Evolutionary conservation across 2,797 vertebrate species (phyloP), one percentile per base, ranked within the genome.

Genomic region (Chiloscyllium punctatum): DNA sequence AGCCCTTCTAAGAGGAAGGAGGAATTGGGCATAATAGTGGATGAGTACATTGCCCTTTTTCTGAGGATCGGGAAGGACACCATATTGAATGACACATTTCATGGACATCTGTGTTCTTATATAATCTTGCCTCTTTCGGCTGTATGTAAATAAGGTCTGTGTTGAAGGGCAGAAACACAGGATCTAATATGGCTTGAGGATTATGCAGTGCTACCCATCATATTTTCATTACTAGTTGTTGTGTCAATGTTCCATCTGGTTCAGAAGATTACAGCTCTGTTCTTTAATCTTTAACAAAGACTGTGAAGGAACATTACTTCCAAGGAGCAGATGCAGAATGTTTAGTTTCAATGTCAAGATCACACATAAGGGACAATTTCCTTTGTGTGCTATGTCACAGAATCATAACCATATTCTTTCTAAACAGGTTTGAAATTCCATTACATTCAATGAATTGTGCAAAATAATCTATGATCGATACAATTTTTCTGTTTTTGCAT

Each of bases 271-370:
- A 92, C 21, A 25, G n/a, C 66, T 42, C 37, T 69, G 42, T 92
- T 92, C 62, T 69, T 42, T 92, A 21, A 69, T 66, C 21, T 69
- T 92, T 92, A 9, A 92, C 90, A 92, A 92, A 68, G 90, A 68
- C 18, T 68, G 62, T 42, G 37, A 69, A 92, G 66, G 62, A 42
- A 92, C 21, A 69, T 42, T 68, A n/a, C 90, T 92, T 92, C 90
- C 90, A 92, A 69, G 21, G n/a, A 92, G 5, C 90, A 92, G 90
- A 69, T 68, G 88, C 30, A 66, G 37, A 62, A 91, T 91, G 88
- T 37, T 68, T 37, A 66, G 90, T 23, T 92, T 68, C 90, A 62
- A 92, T 68, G 33, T 92, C n/a, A 69, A 92, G 18, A 92, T 18
- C 37, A 27, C 62, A 92, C 66, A 42, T 37, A 92, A 69, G 66